These are phyloP conservation scores for Lepidotrigona ventralis DNA, from an alignment of 1,140 invertebrate genomes.

Conservation along the genomic window DNA sequence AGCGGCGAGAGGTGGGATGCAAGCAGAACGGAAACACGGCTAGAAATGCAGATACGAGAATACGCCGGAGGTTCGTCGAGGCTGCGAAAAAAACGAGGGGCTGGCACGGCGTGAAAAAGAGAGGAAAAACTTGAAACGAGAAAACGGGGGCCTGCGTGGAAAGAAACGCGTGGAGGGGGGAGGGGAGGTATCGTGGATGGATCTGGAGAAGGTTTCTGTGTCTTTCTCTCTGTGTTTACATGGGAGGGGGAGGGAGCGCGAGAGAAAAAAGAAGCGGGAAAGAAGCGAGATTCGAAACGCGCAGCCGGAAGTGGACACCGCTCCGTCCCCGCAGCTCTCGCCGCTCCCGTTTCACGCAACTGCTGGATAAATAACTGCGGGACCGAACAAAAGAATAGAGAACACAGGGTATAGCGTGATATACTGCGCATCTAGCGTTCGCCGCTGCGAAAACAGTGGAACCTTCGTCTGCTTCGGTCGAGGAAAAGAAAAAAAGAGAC, in stretches of 20 bases:
- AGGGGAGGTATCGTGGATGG: not conserved
- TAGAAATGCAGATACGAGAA: conserved; percentile 73
- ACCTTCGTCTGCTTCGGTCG: not conserved
- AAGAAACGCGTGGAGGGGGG: no score
- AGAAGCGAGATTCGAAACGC: conserved; percentile 51
- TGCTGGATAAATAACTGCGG: conserved; percentile 46
- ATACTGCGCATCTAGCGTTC: conserved; percentile 17
- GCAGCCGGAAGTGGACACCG: conserved; percentile 41
- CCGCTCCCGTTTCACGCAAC: conserved; percentile 18
- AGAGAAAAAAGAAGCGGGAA: conserved; percentile 16
- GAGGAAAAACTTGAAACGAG: conserved; percentile 39
- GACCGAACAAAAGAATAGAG: conserved; percentile 24
- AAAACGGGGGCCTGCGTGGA: not conserved
- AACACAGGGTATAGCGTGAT: conserved; percentile 2
- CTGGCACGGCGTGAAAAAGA: conserved; percentile 37
- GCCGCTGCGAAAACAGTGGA: conserved; percentile 5
- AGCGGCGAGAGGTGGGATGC: conserved; percentile 36
- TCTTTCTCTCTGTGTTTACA: conserved; percentile 48
- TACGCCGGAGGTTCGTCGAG: conserved; percentile 59
- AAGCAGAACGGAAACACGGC: conserved; percentile 64
- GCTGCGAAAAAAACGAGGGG: conserved; percentile 39
- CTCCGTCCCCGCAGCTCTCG: not conserved
- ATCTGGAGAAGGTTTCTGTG: not conserved
- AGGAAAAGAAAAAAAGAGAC: not conserved
- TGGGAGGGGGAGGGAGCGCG: not conserved